phyloP scores from a whole-genome alignment of 37 sponge, comb jelly and placozoan genomes.

The Beroe forskalii region DNA sequence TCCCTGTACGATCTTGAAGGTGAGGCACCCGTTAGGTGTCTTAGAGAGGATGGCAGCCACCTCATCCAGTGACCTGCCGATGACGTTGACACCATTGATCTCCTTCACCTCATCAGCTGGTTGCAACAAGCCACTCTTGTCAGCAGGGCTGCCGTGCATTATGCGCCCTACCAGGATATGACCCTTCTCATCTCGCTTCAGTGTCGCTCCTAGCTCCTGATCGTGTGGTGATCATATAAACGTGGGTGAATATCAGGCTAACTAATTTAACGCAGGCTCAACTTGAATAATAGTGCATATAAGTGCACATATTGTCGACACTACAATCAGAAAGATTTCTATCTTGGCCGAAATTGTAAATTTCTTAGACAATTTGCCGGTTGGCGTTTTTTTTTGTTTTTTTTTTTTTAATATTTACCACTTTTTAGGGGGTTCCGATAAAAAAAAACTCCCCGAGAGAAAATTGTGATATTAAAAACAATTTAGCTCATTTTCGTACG shows the following conservation, averaged over 20 bases:
- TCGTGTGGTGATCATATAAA: neutral
- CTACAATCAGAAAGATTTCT: no score
- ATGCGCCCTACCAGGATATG: conserved; percentile 41
- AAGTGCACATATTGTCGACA: no score
- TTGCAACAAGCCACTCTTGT: conserved; percentile 29
- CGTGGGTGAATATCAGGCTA: no score
- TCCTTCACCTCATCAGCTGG: conserved; percentile 59
- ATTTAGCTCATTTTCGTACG: no score
- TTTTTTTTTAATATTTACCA: no score
- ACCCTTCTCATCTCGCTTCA: conserved; percentile 39
- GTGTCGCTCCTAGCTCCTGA: conserved; percentile 54
- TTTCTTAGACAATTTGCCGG: no score
- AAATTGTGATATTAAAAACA: no score
- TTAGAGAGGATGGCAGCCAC: conserved; percentile 19
- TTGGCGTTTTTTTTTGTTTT: no score
- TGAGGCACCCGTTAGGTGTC: conserved; percentile 13
- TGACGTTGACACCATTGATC: conserved; percentile 56
- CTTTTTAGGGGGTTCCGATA: no score
- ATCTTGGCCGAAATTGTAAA: no score
- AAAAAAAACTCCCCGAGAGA: no score
- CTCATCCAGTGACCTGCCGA: conserved; percentile 53
- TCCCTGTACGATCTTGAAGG: conserved; percentile 53
- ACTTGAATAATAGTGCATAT: no score
- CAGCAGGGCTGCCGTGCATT: conserved; percentile 61
- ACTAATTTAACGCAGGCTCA: neutral